phyloP scores from a whole-genome alignment of 1,140 invertebrate species.

The Brachionus paranguensis region DNA sequence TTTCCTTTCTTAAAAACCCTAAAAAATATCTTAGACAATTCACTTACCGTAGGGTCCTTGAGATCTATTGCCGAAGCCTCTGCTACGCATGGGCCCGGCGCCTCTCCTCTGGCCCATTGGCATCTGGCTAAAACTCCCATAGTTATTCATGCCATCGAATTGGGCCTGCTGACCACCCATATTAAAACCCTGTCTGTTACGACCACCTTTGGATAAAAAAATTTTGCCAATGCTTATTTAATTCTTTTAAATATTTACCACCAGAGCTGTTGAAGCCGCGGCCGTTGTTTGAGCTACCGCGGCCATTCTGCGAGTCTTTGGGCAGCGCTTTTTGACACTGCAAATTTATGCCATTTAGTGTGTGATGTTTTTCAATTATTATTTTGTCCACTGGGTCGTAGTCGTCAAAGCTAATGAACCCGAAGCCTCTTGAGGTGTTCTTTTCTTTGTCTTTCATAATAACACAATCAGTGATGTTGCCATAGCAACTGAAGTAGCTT shows the following conservation, averaged over 20 bases:
- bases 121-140: neutral
- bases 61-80: neutral
- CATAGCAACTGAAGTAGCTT: constrained; percentile 75
- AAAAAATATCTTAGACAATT: neutral
- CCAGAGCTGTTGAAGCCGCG: neutral
- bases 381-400: constrained; percentile 33
- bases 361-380: constrained; percentile 54
- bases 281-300: neutral
- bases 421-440: constrained; percentile 85
- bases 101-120: neutral
- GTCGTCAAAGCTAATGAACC: constrained; percentile 89
- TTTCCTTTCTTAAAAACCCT: neutral
- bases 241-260: neutral
- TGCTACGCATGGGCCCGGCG: neutral
- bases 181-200: neutral
- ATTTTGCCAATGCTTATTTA: neutral
- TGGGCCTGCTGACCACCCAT: neutral
- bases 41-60: neutral
- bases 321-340: constrained; percentile 59
- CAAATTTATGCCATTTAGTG: constrained; percentile 54
- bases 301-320: constrained; percentile 43
- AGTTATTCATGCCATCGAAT: neutral
- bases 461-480: constrained; percentile 73
- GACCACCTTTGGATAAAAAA: neutral
- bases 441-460: constrained; percentile 60